Percentiles rank a stretch among this genome's conserved stretches.
phyloP scores from a whole-genome alignment of 1,140 invertebrate genomes.

The Zaprionus lachaisei region DNA sequence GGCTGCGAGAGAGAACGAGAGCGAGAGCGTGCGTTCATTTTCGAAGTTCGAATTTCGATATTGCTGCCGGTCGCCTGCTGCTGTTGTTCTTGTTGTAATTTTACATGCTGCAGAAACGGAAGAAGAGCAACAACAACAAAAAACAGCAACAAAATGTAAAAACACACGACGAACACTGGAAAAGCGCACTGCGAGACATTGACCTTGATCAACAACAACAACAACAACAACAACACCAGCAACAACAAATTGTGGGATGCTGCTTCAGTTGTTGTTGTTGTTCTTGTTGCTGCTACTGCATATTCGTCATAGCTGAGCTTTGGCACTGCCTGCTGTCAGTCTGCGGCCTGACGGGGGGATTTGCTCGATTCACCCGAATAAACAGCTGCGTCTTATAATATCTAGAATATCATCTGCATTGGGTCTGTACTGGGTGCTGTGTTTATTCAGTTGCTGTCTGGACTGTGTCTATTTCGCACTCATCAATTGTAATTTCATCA shows the following conservation, averaged over 20 bases:
- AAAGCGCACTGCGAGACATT: conserved; percentile 74
- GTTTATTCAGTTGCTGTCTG: conserved; percentile 6
- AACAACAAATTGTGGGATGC: conserved; percentile 43
- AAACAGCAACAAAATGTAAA: conserved; percentile 53
- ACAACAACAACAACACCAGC: conserved; percentile 22
- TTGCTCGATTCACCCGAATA: conserved; percentile 16
- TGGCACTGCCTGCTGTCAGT: conserved; percentile 2
- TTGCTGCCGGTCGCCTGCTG: conserved; percentile 27
- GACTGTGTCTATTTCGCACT: conserved; percentile 24
- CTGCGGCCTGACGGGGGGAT: conserved; percentile 17
- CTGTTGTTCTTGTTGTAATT: conserved; percentile 55
- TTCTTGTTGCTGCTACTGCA: conserved; percentile 33
- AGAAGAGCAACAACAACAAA: conserved; percentile 22
- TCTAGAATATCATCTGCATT: not conserved
- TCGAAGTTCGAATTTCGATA: conserved; percentile 64
- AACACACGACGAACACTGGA: conserved; percentile 35
- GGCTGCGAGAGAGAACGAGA: not conserved
- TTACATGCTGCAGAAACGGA: conserved; percentile 70
- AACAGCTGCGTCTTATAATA: conserved; percentile 40
- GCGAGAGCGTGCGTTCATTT: conserved; percentile 52
- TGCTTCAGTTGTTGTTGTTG: conserved; percentile 19
- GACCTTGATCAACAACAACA: conserved; percentile 68
- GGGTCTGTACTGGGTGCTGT: not conserved
- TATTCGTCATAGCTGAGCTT: conserved; percentile 29
- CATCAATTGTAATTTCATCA: conserved; percentile 9